Conservation (phyloP, 1,140 invertebrate genomes). For the Drosophila kikkawai region DNA sequence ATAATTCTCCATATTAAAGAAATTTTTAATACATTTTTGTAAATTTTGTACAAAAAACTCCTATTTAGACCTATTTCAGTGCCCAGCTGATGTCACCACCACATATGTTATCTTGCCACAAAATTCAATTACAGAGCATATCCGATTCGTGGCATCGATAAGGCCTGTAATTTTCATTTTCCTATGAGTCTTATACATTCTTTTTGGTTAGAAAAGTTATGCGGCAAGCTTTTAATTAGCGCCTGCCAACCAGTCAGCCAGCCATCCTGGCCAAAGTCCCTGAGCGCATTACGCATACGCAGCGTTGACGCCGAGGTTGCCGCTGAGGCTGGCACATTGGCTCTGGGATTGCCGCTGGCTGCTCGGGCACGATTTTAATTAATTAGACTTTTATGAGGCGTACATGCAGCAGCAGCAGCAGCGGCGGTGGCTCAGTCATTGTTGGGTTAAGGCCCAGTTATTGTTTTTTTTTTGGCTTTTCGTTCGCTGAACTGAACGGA, state of each 20-base stretch:
- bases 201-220: slow-evolving; percentile 64
- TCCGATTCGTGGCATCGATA: slow-evolving; percentile 25
- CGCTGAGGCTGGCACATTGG: slow-evolving; percentile 35
- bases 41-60: background rate
- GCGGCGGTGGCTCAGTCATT: slow-evolving; percentile 38
- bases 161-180: slow-evolving; percentile 32
- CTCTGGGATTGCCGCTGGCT: slow-evolving; percentile 63
- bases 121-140: slow-evolving; percentile 35
- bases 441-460: slow-evolving; percentile 78
- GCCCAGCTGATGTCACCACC: background rate
- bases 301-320: slow-evolving; percentile 56
- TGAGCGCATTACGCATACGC: slow-evolving; percentile 77
- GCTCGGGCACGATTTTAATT: slow-evolving; percentile 78
- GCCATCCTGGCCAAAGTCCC: slow-evolving; percentile 60
- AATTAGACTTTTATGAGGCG: slow-evolving; percentile 82
- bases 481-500: slow-evolving; percentile 4
- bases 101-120: background rate
- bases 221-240: slow-evolving; percentile 78
- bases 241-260: slow-evolving; percentile 59
- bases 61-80: background rate
- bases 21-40: background rate
- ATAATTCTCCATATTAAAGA: background rate
- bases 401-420: slow-evolving; percentile 58
- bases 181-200: slow-evolving; percentile 12
- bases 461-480: slow-evolving; percentile 53